Percentiles rank a stretch among this genome's conserved stretches.
Evolutionary conservation across 2,797 vertebrate genomes (phyloP).

Genomic region (Megalops cyprinoides): DNA sequence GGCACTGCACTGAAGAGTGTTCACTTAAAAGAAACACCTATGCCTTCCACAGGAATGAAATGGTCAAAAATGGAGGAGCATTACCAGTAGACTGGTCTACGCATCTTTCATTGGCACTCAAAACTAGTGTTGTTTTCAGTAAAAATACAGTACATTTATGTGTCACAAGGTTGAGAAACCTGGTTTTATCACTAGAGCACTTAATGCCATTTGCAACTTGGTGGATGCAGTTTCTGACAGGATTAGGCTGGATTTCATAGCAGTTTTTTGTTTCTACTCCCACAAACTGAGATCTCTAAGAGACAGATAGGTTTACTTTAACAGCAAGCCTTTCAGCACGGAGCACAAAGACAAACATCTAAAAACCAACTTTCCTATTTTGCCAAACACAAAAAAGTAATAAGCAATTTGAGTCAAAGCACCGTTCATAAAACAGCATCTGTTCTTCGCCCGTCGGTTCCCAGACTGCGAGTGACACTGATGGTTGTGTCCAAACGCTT

Average conservation of each 20-base stretch:
- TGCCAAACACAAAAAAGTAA: not conserved
- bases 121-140: not conserved
- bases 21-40: constrained; percentile 13
- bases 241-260: constrained; percentile 10
- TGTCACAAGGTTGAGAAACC: not conserved
- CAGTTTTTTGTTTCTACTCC: constrained; percentile 18
- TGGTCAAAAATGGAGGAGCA: constrained; percentile 8
- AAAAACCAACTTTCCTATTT: constrained; percentile 13
- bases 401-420: not conserved
- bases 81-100: not conserved
- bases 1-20: not conserved
- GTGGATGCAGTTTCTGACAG: constrained; percentile 20
- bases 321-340: constrained; percentile 15
- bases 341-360: constrained; percentile 19
- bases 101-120: not conserved
- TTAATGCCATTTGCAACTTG: constrained; percentile 26
- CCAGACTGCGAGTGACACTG: not conserved
- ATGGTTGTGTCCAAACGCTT: not conserved
- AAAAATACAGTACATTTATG: constrained; percentile 15
- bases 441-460: too few species aligned
- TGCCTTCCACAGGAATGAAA: constrained; percentile 4
- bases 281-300: constrained; percentile 14
- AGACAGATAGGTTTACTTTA: constrained; percentile 24
- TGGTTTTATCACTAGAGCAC: constrained; percentile 18
- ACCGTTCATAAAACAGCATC: not conserved